phyloP scores from a whole-genome alignment of 30 jellyfish, hydroid and myxozoan species.

The Calvadosia cruxmelitensis region DNA sequence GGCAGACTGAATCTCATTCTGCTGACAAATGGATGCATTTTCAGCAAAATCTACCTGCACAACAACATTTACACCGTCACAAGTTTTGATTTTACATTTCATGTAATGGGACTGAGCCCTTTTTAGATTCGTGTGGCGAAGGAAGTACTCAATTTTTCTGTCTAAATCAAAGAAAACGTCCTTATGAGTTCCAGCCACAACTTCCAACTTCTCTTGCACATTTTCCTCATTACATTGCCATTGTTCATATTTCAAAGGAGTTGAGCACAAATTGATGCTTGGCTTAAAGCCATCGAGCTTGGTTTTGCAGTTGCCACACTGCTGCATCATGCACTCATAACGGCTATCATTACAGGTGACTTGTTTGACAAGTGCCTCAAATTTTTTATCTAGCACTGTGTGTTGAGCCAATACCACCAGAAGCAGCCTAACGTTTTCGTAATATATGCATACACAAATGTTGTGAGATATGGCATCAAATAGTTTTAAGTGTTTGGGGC shows the following conservation, averaged over 20 bases:
- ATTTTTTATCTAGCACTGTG: background rate
- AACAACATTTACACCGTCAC: conserved; percentile 37
- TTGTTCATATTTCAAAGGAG: background rate
- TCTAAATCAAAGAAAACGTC: conserved; percentile 6
- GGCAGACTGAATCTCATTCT: conserved; percentile 54
- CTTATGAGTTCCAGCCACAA: conserved; percentile 10
- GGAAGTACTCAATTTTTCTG: conserved; percentile 16
- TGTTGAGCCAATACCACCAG: background rate
- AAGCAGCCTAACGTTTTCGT: conserved; percentile 6
- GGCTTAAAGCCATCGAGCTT: background rate
- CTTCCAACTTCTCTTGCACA: background rate
- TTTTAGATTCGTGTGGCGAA: conserved; percentile 19
- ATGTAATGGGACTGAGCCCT: conserved; percentile 23
- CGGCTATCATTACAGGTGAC: background rate
- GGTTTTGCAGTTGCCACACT: background rate
- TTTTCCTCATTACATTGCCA: conserved; percentile 15
- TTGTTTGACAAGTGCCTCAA: background rate
- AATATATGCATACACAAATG: conserved; percentile 13
- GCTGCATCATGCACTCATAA: background rate
- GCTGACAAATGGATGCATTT: conserved; percentile 20
- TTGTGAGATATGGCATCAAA: conserved; percentile 15
- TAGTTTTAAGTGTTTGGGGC: conserved; percentile 17
- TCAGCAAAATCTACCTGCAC: conserved; percentile 43
- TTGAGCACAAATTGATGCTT: background rate
- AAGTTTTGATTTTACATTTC: conserved; percentile 16